These are phyloP conservation scores for Pipistrellus kuhlii DNA, from an alignment of 2,797 vertebrate species.

Conservation along the genomic window DNA sequence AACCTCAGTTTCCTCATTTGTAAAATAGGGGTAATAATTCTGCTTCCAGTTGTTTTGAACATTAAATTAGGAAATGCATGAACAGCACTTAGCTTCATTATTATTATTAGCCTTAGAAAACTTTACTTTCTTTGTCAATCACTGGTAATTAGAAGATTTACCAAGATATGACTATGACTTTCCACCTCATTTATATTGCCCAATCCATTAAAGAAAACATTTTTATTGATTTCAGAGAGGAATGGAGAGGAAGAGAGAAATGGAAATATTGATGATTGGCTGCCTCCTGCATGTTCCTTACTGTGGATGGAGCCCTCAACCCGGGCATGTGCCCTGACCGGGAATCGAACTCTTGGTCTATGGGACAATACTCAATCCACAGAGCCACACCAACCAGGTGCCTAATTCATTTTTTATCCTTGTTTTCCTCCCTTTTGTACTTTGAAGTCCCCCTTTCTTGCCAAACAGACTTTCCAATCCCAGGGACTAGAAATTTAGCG, in stretches of 20 bases:
- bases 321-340: too few relatives aligned
- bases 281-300: too few relatives aligned
- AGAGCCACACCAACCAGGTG: neutral
- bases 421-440: neutral
- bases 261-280: too few relatives aligned
- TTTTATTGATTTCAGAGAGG: too few relatives aligned
- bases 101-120: neutral
- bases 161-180: neutral
- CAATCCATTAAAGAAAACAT: neutral
- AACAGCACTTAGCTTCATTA: neutral
- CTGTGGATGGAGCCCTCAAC: too few relatives aligned
- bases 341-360: too few relatives aligned
- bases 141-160: neutral
- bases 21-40: neutral
- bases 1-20: neutral
- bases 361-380: too few relatives aligned
- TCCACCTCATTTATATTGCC: neutral
- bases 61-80: neutral
- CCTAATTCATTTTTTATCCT: neutral
- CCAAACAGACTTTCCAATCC: neutral
- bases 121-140: neutral
- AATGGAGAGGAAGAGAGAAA: too few relatives aligned
- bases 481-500: neutral
- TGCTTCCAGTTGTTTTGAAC: neutral
- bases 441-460: neutral